Evolutionary conservation across 2,797 vertebrate species (phyloP), one percentile per base, ranked within the genome.

Genomic region (Jordanella pulchra): DNA sequence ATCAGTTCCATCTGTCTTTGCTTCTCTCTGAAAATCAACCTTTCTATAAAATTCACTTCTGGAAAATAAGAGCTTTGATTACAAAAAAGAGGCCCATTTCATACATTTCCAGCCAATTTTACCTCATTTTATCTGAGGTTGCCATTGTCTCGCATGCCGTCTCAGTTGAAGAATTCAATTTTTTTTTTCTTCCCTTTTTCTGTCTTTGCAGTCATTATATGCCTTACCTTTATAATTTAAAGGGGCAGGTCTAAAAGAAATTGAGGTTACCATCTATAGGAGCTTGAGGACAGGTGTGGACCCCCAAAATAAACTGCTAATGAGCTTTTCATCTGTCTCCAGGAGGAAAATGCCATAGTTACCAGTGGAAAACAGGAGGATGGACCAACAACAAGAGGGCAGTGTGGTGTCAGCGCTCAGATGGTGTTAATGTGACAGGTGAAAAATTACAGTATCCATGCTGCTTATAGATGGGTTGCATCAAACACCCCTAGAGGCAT

Each of bases 361-460:
- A 99, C 86, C 75, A 95, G 63, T 99, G 98, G 98, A 97, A 94
- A 89, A 93, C 93, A 25, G 95, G 97, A 70, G 93, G 89, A 66
- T 99, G 98, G 98, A 94, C 55, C 79, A 96, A 98, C 91, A 99
- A 98, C 1, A 78, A 95, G 51, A 93, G 98, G 79, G 87, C 86
- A 0, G 98, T 98, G 82, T 99, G 98, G 98, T 99, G 98, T 86
- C 96, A 98, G 73, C 97, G 98, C 78, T 99, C 98, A 0, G 98
- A 99, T 50, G 97, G 97, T 6, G 68, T 97, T 81, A 98, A 99
- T 30, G 97, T 99, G 86, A 99, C 98, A 94, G 98, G 98, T 99
- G 80, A 85, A 72, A 15, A 15, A 44, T 50, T 21, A 13, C 42
- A 17, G 25, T 18, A 47, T 77, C 44, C 61, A 60, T 35, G 65